Evolutionary conservation across 2,113 vertebrate species (phyloP).

Genomic region (Thermophis baileyi): DNA sequence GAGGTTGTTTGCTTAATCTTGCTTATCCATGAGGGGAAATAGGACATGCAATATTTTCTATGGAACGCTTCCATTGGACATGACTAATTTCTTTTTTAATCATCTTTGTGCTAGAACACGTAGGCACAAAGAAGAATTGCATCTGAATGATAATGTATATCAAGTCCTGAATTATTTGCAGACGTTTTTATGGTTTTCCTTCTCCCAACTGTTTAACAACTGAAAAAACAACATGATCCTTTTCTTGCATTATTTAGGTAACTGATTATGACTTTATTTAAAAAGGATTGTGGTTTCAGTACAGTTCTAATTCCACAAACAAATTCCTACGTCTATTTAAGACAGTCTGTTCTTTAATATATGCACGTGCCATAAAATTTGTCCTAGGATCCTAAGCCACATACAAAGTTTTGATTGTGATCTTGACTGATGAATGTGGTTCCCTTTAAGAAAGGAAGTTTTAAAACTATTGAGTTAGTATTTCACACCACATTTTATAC

Average conservation of each 20-base stretch:
- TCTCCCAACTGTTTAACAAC: not conserved
- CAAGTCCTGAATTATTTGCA: not conserved
- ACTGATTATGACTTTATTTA: not conserved
- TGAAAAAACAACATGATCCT: not conserved
- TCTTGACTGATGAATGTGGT: not conserved
- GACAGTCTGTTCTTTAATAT: not conserved
- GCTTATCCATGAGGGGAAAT: not conserved
- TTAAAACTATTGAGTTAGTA: not conserved
- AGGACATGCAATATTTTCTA: not conserved
- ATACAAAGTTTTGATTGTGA: not conserved
- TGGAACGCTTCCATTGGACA: not conserved
- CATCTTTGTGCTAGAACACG: not conserved
- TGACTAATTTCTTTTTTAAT: not conserved
- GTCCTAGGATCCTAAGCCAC: not conserved
- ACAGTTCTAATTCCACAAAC: not conserved
- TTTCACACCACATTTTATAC: not conserved
- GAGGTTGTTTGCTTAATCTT: not conserved
- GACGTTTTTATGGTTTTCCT: not conserved
- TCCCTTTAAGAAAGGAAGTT: not conserved
- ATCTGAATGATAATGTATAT: not conserved
- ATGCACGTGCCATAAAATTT: not conserved
- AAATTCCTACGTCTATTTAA: not conserved
- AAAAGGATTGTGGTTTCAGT: not conserved
- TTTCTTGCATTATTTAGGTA: not conserved
- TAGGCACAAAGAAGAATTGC: not conserved